Evolutionary conservation across 2,888 invertebrate species (phyloP), one percentile per base, ranked within the genome.

Genomic region (Acronicta aceris): DNA sequence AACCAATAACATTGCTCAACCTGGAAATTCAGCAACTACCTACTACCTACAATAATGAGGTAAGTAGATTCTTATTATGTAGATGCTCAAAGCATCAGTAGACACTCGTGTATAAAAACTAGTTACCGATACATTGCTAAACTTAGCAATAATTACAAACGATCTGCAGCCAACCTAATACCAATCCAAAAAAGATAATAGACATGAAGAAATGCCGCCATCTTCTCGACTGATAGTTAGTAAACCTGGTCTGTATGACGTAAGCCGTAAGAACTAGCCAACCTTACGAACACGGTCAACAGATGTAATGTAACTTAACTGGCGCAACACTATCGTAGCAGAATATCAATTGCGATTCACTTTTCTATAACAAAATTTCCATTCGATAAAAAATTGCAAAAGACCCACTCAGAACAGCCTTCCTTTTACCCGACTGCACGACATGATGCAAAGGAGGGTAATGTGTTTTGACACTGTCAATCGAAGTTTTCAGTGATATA

Each of bases 341-440:
- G 82, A 83, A 78, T 80, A 83, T 78, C 80, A 81, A 85, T 85
- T 83, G 74, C 76, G 55, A 78, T 74, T 78, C 73, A 56, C 63
- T 76, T 70, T 67, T 63, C 48, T 15, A 21, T 17, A 2, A 12
- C 21, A 21, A 21, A n/a, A 50, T 12, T 33, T 10, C 12, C 33
- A 43, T 13, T 33, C 0, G 8, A 25, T 21, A 54, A n/a, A n/a
- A n/a, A n/a, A n/a, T n/a, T 7, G 0, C 0, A 70, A 65, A 71
- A 74, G 71, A 42, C 3, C 13, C 21, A 40, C 40, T 30, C 16
- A 1, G 10, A 38, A 40, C n/a, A 21, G 21, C 21, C 4, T 21
- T 21, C 4, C 4, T 3, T 21, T 21, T 21, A 21, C 21, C 21
- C 21, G 21, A 21, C 21, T 21, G 21, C 21, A 21, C 21, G n/a